Base-by-base conservation (phyloP, 2,888 invertebrate genomes). In the Campaea margaritaria region DNA sequence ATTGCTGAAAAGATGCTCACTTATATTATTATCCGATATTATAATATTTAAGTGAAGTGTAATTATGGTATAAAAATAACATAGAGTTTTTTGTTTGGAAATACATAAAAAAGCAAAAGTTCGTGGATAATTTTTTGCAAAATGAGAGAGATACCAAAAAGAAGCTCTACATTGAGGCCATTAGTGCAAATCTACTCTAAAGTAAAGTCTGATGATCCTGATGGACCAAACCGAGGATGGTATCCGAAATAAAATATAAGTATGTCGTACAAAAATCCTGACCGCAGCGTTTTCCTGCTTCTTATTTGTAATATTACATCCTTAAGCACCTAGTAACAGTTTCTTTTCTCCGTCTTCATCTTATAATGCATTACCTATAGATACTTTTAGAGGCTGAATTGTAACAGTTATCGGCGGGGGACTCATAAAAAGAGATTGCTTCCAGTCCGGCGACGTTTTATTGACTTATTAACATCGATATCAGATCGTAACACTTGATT, bases 391-490 rank as follows among this genome's bases (percentile, higher is more conserved):
- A 85, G 84, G 85, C 85, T 82, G 84, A 81, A 84, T 82, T 81
- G 85, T 83, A 84, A 84, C 82, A 87, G 87, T 86, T 82, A 83
- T 84, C 88, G 87, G 81, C 89, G 69, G 69, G 89, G 87, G 91
- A 87, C 88, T 84, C 87, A 82, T 91, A 90, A 91, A 91, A 91
- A 86, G 89, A 89, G 91, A 91, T 91, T 91, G 91, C 89, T 89
- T 91, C 85, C 84, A 90, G 84, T 87, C 82, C 83, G 81, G 74
- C 87, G 86, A 85, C 90, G 86, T 89, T 91, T 91, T 91, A 91
- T 90, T 91, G 90, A 91, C 91, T 91, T 91, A 91, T 91, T 91
- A 91, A 90, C 90, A 90, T 89, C 89, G 90, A 91, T 91, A 91
- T 91, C 89, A 83, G 89, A 89, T 90, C 89, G 90, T 89, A 88